Conservation (phyloP, 2,797 vertebrate species). For the Anas georgica region DNA sequence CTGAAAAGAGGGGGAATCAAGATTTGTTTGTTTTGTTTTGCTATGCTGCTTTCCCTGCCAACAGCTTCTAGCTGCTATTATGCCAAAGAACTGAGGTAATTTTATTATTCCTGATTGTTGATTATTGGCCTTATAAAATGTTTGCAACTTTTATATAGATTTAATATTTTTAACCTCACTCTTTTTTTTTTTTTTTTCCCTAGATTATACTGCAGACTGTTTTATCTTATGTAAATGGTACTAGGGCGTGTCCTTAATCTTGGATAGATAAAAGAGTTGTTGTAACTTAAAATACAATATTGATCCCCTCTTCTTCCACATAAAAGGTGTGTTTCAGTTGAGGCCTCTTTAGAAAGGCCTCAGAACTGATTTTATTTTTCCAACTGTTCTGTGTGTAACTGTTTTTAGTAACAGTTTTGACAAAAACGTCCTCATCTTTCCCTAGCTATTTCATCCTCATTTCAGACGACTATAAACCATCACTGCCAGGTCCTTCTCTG, state of each 20-base stretch:
- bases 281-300: neutral
- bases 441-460: neutral
- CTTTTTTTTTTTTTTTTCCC: neutral
- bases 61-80: constrained; percentile 41
- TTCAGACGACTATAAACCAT: no score
- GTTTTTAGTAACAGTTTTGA: neutral
- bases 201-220: neutral
- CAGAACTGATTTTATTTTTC: neutral
- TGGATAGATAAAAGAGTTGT: neutral
- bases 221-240: neutral
- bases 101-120: constrained; percentile 19
- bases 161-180: neutral
- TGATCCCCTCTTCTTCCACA: neutral
- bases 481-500: no score
- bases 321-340: neutral
- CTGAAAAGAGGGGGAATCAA: constrained; percentile 1
- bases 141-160: neutral
- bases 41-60: constrained; percentile 35
- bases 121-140: constrained; percentile 7
- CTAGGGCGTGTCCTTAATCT: neutral
- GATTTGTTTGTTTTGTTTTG: constrained; percentile 58
- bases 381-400: neutral
- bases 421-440: neutral
- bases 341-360: neutral
- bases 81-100: constrained; percentile 46